phyloP scores from a whole-genome alignment of 1,140 invertebrate species.

The Octopus sinensis region DNA sequence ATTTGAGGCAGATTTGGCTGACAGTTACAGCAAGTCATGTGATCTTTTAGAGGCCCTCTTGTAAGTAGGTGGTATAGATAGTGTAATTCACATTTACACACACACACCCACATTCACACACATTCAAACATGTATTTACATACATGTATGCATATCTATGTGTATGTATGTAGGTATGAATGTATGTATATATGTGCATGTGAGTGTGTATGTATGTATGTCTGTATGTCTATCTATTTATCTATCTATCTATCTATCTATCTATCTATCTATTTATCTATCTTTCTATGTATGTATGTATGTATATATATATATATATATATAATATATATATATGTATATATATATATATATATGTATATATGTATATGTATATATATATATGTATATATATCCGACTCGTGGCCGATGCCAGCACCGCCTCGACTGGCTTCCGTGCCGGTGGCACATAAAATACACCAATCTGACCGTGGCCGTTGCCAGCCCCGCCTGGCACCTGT shows the following conservation, averaged over 20 bases:
- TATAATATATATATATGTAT: not conserved
- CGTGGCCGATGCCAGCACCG: too few relatives aligned
- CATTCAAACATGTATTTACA: not conserved
- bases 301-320: slow-evolving; percentile 2
- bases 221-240: not conserved
- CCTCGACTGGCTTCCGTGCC: too few relatives aligned
- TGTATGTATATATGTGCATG: not conserved
- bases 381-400: too few relatives aligned
- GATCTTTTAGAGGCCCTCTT: too few relatives aligned
- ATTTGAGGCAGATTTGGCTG: too few relatives aligned
- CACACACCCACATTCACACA: not conserved
- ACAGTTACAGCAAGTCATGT: too few relatives aligned
- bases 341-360: not conserved
- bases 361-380: not conserved
- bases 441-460: too few relatives aligned
- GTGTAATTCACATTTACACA: too few relatives aligned
- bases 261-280: not conserved
- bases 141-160: not conserved
- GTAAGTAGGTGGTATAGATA: too few relatives aligned
- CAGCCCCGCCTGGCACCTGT: too few relatives aligned
- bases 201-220: not conserved
- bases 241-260: not conserved
- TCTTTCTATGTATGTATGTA: not conserved
- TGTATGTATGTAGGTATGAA: not conserved
- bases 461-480: too few relatives aligned